Base-by-base conservation (phyloP, 2,113 vertebrate genomes). In the Empidonax traillii region DNA sequence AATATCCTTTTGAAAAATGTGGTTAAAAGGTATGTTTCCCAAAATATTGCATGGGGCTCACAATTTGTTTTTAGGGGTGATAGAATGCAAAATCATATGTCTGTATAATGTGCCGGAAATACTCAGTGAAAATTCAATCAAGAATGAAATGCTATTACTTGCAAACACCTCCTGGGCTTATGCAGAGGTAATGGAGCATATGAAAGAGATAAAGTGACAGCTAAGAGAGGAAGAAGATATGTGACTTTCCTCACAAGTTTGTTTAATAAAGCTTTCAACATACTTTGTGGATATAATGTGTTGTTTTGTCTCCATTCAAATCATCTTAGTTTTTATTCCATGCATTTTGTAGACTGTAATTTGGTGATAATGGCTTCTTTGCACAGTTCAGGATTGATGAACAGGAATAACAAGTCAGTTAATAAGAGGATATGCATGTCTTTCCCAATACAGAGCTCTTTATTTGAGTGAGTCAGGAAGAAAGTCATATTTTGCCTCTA, bases 141-240 rank as follows among this genome's bases (percentile, higher is more conserved):
- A 86, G 80, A 98, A 96, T 96, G 93, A 97, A 98, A 97, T 94
- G 94, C 90, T 98, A 72, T 98, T 98, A 94, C 31, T 16, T 90
- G 92, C 95, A 96, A 97, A 94, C 86, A 97, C 97, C 93, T 98
- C 90, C 94, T 95, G 96, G 92, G 90, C 92, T 98, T 95, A 71
- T 97, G 82, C 90, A 94, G 96, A 88, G 37, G 94, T 98, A 98
- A 98, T 98, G 97, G 96, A 97, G 96, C 97, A 95, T 97, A 91
- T 85, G 93, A 96, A 97, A 96, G 81, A 98, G 91, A 94, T 96
- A 96, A 49, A 85, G 85, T 90, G 95, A 81, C 96, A 97, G 94
- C 75, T 65, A 94, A 91, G 96, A 96, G 89, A 96, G 67, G 93
- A 93, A 93, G 92, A 96, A 97, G 85, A 96, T 95, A 66, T 76